A percentile compares a stretch with the other conserved stretches of the same genome.
These are phyloP conservation scores for Lepidostoma basale DNA, from an alignment of 1,140 invertebrate genomes.

Conservation along the genomic window DNA sequence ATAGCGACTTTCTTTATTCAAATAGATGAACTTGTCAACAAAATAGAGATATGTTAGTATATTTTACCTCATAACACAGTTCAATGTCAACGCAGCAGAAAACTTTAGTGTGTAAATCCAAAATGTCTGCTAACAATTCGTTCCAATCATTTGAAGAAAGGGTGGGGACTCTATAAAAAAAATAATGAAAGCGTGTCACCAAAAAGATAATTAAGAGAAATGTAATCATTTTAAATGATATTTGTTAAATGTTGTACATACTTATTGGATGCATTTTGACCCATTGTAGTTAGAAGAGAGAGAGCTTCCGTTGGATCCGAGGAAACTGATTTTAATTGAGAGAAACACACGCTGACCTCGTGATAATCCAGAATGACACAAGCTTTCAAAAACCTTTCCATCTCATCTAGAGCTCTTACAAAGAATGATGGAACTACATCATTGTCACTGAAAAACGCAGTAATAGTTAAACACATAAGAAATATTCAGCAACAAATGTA, in stretches of 20 bases:
- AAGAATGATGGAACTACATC: constrained; percentile 52
- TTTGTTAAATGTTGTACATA: constrained; percentile 47
- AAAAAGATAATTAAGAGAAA: background rate
- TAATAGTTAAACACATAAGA: background rate
- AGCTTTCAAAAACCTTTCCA: constrained; percentile 58
- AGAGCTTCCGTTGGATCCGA: constrained; percentile 56
- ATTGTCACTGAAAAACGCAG: constrained; percentile 49
- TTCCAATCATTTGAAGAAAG: constrained; percentile 37
- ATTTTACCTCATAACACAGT: constrained; percentile 41
- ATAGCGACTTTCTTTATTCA: background rate
- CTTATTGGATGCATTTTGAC: constrained; percentile 61
- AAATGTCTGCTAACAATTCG: constrained; percentile 39
- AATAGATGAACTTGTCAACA: background rate
- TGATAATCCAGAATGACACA: constrained; percentile 58
- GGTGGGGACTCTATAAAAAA: constrained; percentile 26
- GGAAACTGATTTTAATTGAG: constrained; percentile 57
- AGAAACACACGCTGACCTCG: constrained; percentile 55
- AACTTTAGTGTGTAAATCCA: constrained; percentile 38
- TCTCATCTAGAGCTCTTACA: constrained; percentile 52
- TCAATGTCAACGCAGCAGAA: constrained; percentile 39
- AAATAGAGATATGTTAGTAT: background rate
- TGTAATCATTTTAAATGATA: background rate
- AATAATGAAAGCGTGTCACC: background rate
- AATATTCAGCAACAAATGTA: too few relatives aligned
- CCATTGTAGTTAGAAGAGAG: constrained; percentile 61